Evolutionary conservation across 1,140 invertebrate species (phyloP), one percentile per base, ranked within the genome.

Genomic region (Whitmania pigra): DNA sequence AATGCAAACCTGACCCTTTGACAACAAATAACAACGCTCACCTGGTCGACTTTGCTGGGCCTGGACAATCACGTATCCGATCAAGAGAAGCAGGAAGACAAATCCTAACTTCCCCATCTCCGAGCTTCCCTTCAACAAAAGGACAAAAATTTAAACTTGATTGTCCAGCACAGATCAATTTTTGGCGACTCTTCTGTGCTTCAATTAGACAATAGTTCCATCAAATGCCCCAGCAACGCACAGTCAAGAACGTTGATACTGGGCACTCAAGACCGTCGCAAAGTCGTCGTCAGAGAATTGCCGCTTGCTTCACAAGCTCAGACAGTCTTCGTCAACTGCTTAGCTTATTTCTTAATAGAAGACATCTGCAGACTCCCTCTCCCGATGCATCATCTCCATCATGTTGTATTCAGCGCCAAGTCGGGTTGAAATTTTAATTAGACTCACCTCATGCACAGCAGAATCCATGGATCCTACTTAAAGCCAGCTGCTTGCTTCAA

Each of bases 181-280:
- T 25, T 25, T 25, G 57, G 22, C 29, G 29, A 63, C 29, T 63
- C 29, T 31, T 63, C 57, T 63, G 57, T 63, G 57, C 57, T 63
- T 63, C 29, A 22, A 63, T 25, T 63, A 63, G 29, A 63, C 57
- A 18, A 63, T 63, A 63, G 29, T 63, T 31, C 57, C 57, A 63
- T 63, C 57, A 63, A 63, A 63, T 63, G 57, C 57, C 57, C 57
- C 57, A 63, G 57, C 57, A 63, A 63, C 57, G 57, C 22, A 15
- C 57, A 63, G 18, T 63, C 57, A 22, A 25, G 57, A 63, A 63
- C 57, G 57, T 31, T 63, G 57, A 31, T 31, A 63, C 57, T 63
- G 57, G 57, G 57, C 57, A 63, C 57, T 63, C 22, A 63, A 63
- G 57, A 63, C 57, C 29, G 29, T 25, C 57, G 57, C 22, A 63